Evolutionary conservation across 2,888 invertebrate species (phyloP).

Genomic region (Drosophila paucipuncta): DNA sequence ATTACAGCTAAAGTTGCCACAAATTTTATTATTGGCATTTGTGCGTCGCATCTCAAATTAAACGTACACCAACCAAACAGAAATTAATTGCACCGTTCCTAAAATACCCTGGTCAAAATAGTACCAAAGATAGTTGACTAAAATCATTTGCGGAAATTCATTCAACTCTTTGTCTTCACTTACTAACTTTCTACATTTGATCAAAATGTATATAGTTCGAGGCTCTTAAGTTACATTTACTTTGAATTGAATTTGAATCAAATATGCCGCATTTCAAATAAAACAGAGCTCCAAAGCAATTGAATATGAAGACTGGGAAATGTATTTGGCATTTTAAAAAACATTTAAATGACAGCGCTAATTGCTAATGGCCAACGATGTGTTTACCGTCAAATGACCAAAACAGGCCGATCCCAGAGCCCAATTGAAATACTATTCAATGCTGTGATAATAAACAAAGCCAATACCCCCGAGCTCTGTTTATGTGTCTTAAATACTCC

Average conservation of each 20-base stretch:
- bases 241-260: background rate
- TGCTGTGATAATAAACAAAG: constrained; percentile 48
- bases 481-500: constrained; percentile 12
- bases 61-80: constrained; percentile 33
- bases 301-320: constrained; percentile 10
- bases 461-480: constrained; percentile 21
- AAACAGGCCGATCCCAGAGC: constrained; percentile 14
- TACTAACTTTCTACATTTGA: background rate
- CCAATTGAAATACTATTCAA: constrained; percentile 35
- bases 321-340: constrained; percentile 45
- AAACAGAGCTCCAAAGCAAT: constrained; percentile 13
- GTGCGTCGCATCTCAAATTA: constrained; percentile 35
- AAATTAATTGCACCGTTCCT: background rate
- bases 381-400: constrained; percentile 51
- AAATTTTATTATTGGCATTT: constrained; percentile 45
- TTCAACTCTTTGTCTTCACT: background rate
- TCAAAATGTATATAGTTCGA: background rate
- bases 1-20: constrained; percentile 50
- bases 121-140: background rate
- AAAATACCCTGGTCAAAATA: background rate
- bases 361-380: constrained; percentile 50
- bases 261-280: background rate
- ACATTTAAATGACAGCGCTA: constrained; percentile 64
- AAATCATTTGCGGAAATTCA: background rate
- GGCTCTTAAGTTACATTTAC: background rate